Conservation (phyloP, 2,888 invertebrate species). For the Chalcis sispes region DNA sequence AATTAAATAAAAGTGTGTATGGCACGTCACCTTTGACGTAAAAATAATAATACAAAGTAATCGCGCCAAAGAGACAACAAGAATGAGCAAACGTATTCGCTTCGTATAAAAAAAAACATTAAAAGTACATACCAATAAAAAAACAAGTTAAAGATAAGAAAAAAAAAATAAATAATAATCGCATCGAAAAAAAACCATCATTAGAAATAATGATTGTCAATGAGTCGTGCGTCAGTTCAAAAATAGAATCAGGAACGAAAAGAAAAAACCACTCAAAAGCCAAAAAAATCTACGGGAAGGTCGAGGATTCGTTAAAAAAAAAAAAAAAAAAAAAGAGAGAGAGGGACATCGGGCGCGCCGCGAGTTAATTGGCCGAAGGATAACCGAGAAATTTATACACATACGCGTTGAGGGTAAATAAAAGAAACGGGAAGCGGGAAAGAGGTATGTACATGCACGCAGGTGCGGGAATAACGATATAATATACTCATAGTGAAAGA, state of each 20-base stretch:
- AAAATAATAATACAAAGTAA: too few relatives aligned
- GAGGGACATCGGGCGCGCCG: conserved; percentile 37
- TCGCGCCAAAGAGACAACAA: too few relatives aligned
- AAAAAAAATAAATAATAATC: not conserved
- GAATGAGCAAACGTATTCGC: too few relatives aligned
- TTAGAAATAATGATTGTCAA: conserved; percentile 44
- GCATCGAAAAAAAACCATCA: conserved; percentile 28
- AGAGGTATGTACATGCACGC: not conserved
- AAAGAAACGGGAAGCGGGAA: not conserved
- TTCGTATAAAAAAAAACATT: too few relatives aligned
- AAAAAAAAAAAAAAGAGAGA: too few relatives aligned
- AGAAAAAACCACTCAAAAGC: not conserved
- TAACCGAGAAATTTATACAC: conserved; percentile 29
- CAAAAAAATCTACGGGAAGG: conserved; percentile 27
- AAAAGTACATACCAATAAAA: too few relatives aligned
- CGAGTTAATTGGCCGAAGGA: conserved; percentile 51
- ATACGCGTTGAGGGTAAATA: not conserved
- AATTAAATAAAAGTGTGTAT: too few relatives aligned
- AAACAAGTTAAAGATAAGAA: too few relatives aligned
- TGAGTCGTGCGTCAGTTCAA: conserved; percentile 12
- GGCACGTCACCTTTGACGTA: too few relatives aligned
- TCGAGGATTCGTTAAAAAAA: conserved; percentile 52
- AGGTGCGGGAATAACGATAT: not conserved
- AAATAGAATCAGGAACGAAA: conserved; percentile 33
- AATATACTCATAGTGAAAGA: conserved; percentile 13